Base-by-base conservation (phyloP, 2,113 vertebrate species). In the Sigmodon hispidus region DNA sequence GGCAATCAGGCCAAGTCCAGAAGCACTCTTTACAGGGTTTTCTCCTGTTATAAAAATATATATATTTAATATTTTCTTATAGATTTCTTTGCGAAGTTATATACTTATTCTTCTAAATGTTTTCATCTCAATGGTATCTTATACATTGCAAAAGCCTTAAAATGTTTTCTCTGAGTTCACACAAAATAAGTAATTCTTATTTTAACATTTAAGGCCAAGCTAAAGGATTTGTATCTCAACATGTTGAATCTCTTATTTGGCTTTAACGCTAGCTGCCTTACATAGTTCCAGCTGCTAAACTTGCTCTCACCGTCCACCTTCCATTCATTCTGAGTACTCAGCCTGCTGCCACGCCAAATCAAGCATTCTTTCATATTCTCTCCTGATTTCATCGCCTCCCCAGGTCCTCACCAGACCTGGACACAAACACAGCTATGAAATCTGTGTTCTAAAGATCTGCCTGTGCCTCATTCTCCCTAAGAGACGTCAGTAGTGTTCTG, bases 1-100 rank as follows among this genome's bases (percentile, higher is more conserved):
- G 83, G 98, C 97, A 95, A 98, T 95, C 75, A 99, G 97, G 84
- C 98, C 98, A 97, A 99, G 97, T 70, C 98, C 98, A 91, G 89
- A 57, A 73, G 96, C 96, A 97, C 92, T 98, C 91, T 94, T 85
- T 89, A 76, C 19, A 87, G 88, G 92, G 94, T 97, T 98, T 94
- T 97, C 98, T 97, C 94, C 98, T 98, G 97, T 96, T 96, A 97
- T 19, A 97, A 86, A 97, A 86, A 94, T 29, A 87, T 87, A 93
- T 79, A 65, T 11, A 90, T 88, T 95, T 77, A 92, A 93, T 87
- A 75, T 87, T 88, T 94, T 92, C 45, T 43, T 76, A 31, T 0
- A 36, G 45, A 86, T 26, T 77, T 94, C 50, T 85, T 59, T 3
- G 11, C 48, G 45, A 96, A 87, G 65, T 69, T 86, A 91, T 77